Conservation (phyloP, 2,888 invertebrate species). For the Tipula vernalis region DNA sequence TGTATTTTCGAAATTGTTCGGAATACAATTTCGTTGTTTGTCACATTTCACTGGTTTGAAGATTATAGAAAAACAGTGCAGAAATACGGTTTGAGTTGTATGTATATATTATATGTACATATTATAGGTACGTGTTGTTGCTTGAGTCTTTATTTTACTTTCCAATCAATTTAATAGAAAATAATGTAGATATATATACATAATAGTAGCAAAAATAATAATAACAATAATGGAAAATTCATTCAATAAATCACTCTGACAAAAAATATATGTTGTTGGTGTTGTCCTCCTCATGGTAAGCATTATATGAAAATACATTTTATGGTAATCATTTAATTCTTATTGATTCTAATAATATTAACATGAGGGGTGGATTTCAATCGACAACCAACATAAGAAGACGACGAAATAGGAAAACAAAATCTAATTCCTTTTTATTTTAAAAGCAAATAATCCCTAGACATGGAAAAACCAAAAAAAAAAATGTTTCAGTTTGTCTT, state of each 20-base stretch:
- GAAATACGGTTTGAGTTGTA: neutral
- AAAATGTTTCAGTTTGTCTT: neutral
- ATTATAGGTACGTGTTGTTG: neutral
- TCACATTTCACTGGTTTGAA: neutral
- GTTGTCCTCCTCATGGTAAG: neutral
- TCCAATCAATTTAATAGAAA: neutral
- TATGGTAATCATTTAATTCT: neutral
- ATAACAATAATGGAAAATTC: neutral
- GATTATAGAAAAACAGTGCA: neutral
- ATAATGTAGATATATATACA: neutral
- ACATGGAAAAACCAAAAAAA: neutral
- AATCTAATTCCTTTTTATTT: neutral
- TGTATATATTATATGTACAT: neutral
- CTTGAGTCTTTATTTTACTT: neutral
- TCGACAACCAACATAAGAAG: neutral
- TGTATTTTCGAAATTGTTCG: neutral
- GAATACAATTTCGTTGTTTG: neutral
- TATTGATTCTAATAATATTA: neutral
- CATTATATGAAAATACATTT: neutral
- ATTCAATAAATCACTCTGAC: neutral
- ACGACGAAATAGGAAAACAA: neutral
- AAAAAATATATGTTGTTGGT: neutral
- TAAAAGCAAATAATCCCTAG: conserved; percentile 4
- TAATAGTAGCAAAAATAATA: neutral
- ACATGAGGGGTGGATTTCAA: neutral